Evolutionary conservation across 2,888 invertebrate species (phyloP), one percentile per base, ranked within the genome.

Genomic region (Plutella xylostella): DNA sequence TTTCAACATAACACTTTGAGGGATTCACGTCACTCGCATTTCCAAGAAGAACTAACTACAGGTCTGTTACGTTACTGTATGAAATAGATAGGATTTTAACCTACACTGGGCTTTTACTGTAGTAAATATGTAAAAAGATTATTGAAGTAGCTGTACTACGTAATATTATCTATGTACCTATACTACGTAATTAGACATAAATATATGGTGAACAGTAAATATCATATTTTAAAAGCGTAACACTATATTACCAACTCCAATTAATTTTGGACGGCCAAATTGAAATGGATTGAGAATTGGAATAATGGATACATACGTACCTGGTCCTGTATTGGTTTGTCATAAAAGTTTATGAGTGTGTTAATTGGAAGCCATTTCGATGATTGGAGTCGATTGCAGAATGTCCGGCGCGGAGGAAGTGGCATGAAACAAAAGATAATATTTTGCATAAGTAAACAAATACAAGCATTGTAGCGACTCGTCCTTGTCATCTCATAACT

Each of bases 241-340:
- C 3, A 33, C 2, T 37, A 56, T 48, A 47, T 57, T 61, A 62
- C 65, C 55, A 62, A 60, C 58, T 57, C 55, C 49, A 52, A 48
- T 44, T 50, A 50, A 41, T 50, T 43, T 34, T 42, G 53, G 42
- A 48, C 39, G 33, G 40, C 35, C 11, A 31, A 45, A 37, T 31
- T 34, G 39, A 34, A 22, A 35, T 25, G 19, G n/a, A 40, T 45
- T n/a, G 43, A n/a, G 12, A 21, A 43, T n/a, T 38, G 15, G 7
- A n/a, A n/a, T n/a, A n/a, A n/a, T n/a, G 18, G 42, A 37, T 25
- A 30, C 15, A 45, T 62, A 78, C 80, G 68, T 78, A 80, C 80
- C 80, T 80, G 80, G 59, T 80, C 80, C 80, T 80, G 59, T 38
- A n/a, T n/a, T n/a, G n/a, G n/a, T n/a, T n/a, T n/a, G 37, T 37